Percentiles rank a stretch among this genome's conserved stretches.
Conservation (phyloP, 2,797 vertebrate genomes). For the Alca torda region DNA sequence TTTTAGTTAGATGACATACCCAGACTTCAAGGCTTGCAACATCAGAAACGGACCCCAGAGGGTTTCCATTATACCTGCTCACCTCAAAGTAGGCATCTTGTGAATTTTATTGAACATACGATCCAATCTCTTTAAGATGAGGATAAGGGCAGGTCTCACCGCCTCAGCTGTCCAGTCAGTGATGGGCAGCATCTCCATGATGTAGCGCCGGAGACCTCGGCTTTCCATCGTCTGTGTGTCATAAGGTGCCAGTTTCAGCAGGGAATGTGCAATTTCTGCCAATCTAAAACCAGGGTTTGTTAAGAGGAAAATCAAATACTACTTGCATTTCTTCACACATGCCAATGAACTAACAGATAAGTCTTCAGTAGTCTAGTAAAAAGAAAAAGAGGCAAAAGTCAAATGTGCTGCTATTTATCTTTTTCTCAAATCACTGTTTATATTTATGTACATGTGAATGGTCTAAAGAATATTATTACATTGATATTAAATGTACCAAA, state of each 20-base stretch:
- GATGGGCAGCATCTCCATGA: constrained; percentile 98
- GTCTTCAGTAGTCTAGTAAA: not conserved
- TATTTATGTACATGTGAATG: not conserved
- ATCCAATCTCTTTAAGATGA: constrained; percentile 97
- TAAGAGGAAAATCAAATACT: not conserved
- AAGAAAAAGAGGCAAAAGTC: not conserved
- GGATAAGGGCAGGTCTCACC: constrained; percentile 96
- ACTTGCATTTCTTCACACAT: not conserved
- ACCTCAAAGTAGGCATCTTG: constrained; percentile 99
- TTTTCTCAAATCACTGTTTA: not conserved
- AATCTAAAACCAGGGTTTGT: constrained; percentile 76
- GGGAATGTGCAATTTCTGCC: constrained; percentile 96
- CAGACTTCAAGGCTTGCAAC: constrained; percentile 65
- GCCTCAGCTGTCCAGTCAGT: constrained; percentile 97
- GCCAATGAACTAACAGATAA: not conserved
- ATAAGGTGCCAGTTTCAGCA: constrained; percentile 95
- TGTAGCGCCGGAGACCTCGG: constrained; percentile 91
- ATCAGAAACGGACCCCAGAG: constrained; percentile 52
- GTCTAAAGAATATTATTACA: not conserved
- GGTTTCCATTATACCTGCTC: constrained; percentile 70
- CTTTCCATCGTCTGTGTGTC: constrained; percentile 99
- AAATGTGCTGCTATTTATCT: not conserved
- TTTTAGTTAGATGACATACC: constrained; percentile 39
- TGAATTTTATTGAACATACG: constrained; percentile 99
- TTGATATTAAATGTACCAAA: not conserved